Conservation (phyloP, 2,113 vertebrate species). For the Phaethon lepturus region DNA sequence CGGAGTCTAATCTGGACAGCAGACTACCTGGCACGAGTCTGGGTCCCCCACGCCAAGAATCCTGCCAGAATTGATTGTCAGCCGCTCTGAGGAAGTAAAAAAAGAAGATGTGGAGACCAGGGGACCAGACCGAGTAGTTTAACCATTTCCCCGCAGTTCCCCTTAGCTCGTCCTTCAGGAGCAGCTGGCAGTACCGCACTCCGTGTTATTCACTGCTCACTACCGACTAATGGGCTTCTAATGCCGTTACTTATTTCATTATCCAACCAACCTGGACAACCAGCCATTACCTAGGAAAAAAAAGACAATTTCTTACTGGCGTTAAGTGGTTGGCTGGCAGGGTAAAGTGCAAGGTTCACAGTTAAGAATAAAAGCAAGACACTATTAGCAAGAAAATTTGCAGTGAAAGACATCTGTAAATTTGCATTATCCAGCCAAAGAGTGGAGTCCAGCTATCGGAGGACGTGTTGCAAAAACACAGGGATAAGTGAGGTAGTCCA, state of each 20-base stretch:
- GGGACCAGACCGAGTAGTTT: neutral
- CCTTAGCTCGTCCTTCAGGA: neutral
- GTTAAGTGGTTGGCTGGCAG: neutral
- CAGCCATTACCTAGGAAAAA: neutral
- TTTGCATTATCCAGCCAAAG: neutral
- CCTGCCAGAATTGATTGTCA: neutral
- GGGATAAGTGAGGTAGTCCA: neutral
- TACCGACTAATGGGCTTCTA: conserved; percentile 26
- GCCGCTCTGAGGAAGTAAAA: neutral
- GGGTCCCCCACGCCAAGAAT: neutral
- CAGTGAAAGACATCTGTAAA: neutral
- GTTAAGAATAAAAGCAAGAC: neutral
- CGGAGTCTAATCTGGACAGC: neutral
- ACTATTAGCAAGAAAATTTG: neutral
- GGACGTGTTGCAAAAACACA: neutral
- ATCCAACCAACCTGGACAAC: neutral
- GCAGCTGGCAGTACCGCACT: neutral
- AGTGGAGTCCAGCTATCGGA: neutral
- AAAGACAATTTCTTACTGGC: neutral
- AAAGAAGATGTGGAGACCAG: neutral
- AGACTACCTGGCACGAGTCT: neutral
- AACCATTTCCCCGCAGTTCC: neutral
- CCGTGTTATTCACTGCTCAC: neutral
- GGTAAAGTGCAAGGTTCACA: neutral
- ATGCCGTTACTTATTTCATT: conserved; percentile 35